These are phyloP conservation scores for Ranitomeya variabilis DNA, from an alignment of 2,113 vertebrate genomes.

Conservation along the genomic window DNA sequence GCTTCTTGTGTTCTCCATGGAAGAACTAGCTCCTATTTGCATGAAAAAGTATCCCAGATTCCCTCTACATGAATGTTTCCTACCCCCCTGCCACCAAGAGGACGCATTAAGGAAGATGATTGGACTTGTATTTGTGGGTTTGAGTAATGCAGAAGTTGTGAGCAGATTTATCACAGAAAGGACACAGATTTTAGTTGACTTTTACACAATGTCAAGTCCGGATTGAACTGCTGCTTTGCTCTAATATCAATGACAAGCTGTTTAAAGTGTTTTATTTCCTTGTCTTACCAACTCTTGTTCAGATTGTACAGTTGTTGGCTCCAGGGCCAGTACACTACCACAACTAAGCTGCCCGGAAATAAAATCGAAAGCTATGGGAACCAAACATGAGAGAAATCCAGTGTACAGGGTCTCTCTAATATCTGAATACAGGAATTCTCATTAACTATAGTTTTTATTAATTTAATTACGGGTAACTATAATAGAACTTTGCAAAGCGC, in stretches of 20 bases:
- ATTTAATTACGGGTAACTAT: no score
- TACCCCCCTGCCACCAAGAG: slow-evolving; percentile 45
- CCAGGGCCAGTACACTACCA: no score
- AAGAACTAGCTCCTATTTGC: slow-evolving; percentile 64
- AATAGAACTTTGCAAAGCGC: no score
- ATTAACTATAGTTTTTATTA: no score
- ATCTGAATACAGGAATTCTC: no score
- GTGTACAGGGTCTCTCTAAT: no score
- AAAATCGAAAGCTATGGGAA: no score
- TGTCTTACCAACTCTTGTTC: no score
- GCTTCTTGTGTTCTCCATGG: slow-evolving; percentile 63
- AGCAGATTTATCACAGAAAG: slow-evolving; percentile 48
- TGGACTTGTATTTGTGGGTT: slow-evolving; percentile 25
- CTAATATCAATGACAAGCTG: not conserved
- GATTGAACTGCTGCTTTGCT: not conserved
- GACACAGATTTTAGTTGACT: slow-evolving; percentile 17
- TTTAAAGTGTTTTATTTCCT: no score
- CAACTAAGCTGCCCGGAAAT: no score
- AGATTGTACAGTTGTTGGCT: no score
- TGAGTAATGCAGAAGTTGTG: slow-evolving; percentile 50
- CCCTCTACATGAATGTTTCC: slow-evolving; percentile 60
- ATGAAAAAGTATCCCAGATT: slow-evolving; percentile 64
- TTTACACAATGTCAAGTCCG: not conserved
- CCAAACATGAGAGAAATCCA: no score
- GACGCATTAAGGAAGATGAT: slow-evolving; percentile 58